Evolutionary conservation across 2,797 vertebrate species (phyloP).

Genomic region (Coregonus suidteri): DNA sequence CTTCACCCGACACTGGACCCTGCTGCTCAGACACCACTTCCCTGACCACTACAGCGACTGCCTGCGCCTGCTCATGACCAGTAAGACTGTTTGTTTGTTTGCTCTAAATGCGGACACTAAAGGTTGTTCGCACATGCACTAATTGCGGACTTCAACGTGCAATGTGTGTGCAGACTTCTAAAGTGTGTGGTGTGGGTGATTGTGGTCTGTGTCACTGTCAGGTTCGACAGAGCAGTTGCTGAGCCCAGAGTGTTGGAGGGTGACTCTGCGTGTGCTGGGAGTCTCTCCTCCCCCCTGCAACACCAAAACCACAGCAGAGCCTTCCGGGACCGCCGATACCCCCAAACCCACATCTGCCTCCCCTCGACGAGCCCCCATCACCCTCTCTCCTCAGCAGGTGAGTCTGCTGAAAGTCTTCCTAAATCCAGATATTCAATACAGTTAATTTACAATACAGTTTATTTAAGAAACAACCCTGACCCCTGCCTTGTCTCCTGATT

Average conservation of each 20-base stretch:
- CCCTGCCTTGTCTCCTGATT: conserved; percentile 34
- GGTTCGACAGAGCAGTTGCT: conserved; percentile 92
- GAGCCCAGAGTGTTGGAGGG: conserved; percentile 92
- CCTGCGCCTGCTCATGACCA: conserved; percentile 89
- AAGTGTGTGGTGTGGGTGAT: no score
- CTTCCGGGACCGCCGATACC: conserved; percentile 34
- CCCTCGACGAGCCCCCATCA: conserved; percentile 59
- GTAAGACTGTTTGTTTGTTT: conserved; percentile 68
- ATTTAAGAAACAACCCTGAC: background rate
- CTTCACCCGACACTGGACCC: conserved; percentile 94
- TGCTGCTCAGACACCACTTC: conserved; percentile 89
- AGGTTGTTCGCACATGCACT: background rate
- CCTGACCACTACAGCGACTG: conserved; percentile 97
- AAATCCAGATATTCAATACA: background rate
- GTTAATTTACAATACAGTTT: no score
- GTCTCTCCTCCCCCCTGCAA: conserved; percentile 68
- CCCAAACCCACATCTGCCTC: conserved; percentile 13
- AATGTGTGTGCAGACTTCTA: background rate
- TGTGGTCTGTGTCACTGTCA: conserved; percentile 48
- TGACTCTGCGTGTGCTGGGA: conserved; percentile 85
- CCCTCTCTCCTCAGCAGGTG: conserved; percentile 89
- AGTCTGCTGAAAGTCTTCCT: background rate
- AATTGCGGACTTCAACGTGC: background rate
- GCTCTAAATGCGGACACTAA: background rate
- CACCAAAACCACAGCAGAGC: conserved; percentile 61